Conservation (phyloP, 2,888 invertebrate species). For the Micropterix aruncella region DNA sequence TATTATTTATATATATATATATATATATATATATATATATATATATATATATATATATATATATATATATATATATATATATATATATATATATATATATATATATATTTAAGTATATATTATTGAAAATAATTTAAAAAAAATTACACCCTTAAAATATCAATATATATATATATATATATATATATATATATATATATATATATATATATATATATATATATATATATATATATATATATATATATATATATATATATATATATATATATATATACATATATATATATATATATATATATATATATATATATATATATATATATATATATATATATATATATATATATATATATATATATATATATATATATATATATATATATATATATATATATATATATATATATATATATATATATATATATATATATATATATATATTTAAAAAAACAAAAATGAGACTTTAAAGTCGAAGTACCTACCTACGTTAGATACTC, state of each 20-base stretch:
- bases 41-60: constrained; percentile 3
- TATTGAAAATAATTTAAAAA: too few relatives aligned
- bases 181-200: background rate
- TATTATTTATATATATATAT: background rate
- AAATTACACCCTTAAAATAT: too few relatives aligned
- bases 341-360: constrained; percentile 1
- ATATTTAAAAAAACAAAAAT: too few relatives aligned
- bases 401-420: too few relatives aligned
- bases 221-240: background rate
- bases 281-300: constrained; percentile 1
- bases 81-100: background rate
- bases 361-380: background rate
- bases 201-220: background rate
- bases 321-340: constrained; percentile 1
- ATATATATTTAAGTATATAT: background rate
- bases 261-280: background rate
- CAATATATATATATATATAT: background rate
- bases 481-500: too few relatives aligned
- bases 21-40: constrained; percentile 3
- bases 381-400: background rate
- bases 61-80: background rate
- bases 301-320: constrained; percentile 3
- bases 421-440: too few relatives aligned
- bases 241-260: background rate
- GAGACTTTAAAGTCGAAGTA: too few relatives aligned